These are phyloP conservation scores for Mesorhabditis sp. DNA, from an alignment of 2,888 invertebrate genomes.

Conservation along the genomic window DNA sequence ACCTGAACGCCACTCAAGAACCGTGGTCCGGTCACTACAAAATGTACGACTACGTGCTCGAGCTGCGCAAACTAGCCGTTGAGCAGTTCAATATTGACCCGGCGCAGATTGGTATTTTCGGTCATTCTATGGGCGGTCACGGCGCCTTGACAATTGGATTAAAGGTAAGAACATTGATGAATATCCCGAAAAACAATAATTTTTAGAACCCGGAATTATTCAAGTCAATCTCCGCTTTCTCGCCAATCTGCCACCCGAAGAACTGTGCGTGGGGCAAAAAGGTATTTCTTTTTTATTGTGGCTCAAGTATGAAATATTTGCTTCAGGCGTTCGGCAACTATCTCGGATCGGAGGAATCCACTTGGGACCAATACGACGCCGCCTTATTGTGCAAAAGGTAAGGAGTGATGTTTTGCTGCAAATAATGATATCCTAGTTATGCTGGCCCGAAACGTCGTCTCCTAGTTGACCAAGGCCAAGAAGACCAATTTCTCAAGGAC, in stretches of 20 bases:
- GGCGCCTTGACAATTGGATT: slow-evolving; percentile 71
- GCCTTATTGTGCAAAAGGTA: slow-evolving; percentile 75
- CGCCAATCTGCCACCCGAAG: slow-evolving; percentile 86
- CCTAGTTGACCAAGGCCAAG: slow-evolving; percentile 69
- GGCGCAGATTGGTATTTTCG: slow-evolving; percentile 39
- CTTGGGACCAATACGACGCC: slow-evolving; percentile 76
- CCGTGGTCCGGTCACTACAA: slow-evolving; percentile 88
- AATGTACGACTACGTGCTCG: slow-evolving; percentile 89
- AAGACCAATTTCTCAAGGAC: slow-evolving; percentile 29
- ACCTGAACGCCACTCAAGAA: slow-evolving; percentile 83
- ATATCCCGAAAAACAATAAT: background rate
- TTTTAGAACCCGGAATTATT: slow-evolving; percentile 72
- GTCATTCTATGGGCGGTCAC: slow-evolving; percentile 87
- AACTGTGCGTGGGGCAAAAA: slow-evolving; percentile 77
- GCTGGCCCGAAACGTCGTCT: slow-evolving; percentile 78
- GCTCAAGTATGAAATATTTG: background rate
- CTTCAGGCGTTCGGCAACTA: background rate
- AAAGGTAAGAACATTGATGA: slow-evolving; percentile 3
- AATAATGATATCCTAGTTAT: slow-evolving; percentile 59
- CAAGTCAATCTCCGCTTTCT: slow-evolving; percentile 80
- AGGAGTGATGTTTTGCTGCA: background rate
- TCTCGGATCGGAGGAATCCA: slow-evolving; percentile 62
- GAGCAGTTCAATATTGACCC: slow-evolving; percentile 68
- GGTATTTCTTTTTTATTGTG: slow-evolving; percentile 16
- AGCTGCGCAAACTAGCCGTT: slow-evolving; percentile 30